A percentile compares a stretch with the other conserved stretches of the same genome.
phyloP scores from a whole-genome alignment of 2,113 vertebrate genomes.

The Melospiza melodia region DNA sequence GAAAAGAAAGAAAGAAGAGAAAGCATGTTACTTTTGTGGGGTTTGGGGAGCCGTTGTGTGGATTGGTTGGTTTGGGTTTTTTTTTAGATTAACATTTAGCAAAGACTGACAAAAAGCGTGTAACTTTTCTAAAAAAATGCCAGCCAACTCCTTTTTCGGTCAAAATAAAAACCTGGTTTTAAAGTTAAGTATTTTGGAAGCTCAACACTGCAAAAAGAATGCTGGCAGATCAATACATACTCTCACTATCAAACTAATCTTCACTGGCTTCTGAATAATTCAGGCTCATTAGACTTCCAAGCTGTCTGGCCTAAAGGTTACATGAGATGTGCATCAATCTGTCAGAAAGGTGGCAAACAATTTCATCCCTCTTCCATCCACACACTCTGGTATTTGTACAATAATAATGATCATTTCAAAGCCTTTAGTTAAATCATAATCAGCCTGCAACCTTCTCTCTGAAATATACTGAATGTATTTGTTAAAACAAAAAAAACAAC shows the following conservation, averaged over 20 bases:
- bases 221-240: constrained; percentile 46
- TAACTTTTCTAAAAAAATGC: fast-evolving
- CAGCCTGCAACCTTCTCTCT: background rate
- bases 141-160: background rate
- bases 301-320: constrained; percentile 54
- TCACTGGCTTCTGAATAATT: constrained; percentile 68
- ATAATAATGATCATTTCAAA: background rate
- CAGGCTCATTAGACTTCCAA: constrained; percentile 45
- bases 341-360: background rate
- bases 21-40: background rate
- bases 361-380: background rate
- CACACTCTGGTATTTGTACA: background rate
- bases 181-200: constrained; percentile 9
- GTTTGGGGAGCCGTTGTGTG: fast-evolving
- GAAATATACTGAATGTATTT: background rate
- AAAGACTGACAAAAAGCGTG: fast-evolving
- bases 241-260: constrained; percentile 54
- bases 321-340: background rate
- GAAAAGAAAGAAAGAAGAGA: background rate
- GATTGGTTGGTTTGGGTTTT: too few relatives aligned
- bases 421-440: background rate
- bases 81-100: background rate
- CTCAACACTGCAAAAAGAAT: background rate
- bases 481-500: background rate
- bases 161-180: background rate